Evolutionary conservation across 1,140 invertebrate genomes (phyloP).

Genomic region (Thereuonema tuberculata): DNA sequence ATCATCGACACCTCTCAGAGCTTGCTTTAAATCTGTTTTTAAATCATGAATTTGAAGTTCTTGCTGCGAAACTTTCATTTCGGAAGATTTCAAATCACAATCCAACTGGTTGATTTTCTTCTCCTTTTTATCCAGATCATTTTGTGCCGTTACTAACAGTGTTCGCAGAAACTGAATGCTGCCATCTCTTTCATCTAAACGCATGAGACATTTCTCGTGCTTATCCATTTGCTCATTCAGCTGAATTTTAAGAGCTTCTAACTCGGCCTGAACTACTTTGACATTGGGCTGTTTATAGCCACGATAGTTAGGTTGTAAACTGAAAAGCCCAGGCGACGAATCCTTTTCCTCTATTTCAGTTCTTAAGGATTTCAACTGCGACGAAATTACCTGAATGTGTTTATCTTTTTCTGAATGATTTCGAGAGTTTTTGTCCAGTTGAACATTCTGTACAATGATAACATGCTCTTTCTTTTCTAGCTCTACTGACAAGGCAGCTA

Average conservation of each 20-base stretch:
- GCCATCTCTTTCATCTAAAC: conserved; percentile 4
- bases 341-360: conserved; percentile 3
- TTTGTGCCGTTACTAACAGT: neutral
- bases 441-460: neutral
- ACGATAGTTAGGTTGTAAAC: neutral
- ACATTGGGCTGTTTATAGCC: neutral
- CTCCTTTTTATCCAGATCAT: neutral
- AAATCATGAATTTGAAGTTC: neutral
- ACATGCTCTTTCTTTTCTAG: neutral
- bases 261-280: neutral
- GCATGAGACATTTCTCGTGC: neutral
- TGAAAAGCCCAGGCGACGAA: neutral
- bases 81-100: neutral
- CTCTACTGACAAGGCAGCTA: neutral
- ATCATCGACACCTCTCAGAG: neutral
- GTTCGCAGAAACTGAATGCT: conserved; percentile 7
- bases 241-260: neutral
- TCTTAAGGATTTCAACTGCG: neutral
- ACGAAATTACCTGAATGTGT: neutral
- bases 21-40: neutral
- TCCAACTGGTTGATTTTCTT: neutral
- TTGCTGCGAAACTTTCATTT: neutral
- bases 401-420: neutral
- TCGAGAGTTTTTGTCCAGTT: neutral
- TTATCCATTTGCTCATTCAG: neutral